Evolutionary conservation across 2,113 vertebrate species (phyloP).

Genomic region (Probosciger aterrimus): DNA sequence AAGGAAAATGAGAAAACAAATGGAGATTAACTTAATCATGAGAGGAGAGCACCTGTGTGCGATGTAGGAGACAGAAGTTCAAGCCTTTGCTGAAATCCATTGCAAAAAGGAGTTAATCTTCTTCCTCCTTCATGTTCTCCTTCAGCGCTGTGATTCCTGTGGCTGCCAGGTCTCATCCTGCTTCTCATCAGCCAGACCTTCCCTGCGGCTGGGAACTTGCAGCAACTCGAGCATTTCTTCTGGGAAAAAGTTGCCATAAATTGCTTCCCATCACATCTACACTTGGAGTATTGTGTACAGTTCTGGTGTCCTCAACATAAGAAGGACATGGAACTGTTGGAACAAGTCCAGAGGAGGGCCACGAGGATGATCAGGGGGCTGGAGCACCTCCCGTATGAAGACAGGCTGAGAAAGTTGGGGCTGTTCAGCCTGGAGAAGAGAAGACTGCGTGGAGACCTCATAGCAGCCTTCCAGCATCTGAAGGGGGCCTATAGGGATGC

Average conservation of each 20-base stretch:
- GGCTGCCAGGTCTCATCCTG: neutral
- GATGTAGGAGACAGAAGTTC: neutral
- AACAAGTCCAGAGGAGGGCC: no score
- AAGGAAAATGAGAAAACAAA: neutral
- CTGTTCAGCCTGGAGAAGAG: no score
- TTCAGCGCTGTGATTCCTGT: neutral
- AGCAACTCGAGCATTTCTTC: neutral
- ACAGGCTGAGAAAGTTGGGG: no score
- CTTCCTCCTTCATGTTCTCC: neutral
- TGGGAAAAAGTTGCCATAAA: neutral
- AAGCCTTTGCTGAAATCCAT: neutral
- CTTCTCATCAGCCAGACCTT: neutral
- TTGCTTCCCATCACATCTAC: neutral
- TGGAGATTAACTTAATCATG: neutral
- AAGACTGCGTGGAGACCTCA: no score
- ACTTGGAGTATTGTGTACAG: no score
- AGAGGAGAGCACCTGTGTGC: neutral
- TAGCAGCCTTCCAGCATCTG: no score
- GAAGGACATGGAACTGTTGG: no score
- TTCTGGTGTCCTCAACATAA: no score
- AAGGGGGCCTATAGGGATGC: no score
- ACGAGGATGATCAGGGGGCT: no score
- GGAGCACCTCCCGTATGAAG: no score
- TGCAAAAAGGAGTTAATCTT: neutral
- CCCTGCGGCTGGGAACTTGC: neutral